Evolutionary conservation across 2,113 vertebrate genomes (phyloP).

Genomic region (Myotis davidii): DNA sequence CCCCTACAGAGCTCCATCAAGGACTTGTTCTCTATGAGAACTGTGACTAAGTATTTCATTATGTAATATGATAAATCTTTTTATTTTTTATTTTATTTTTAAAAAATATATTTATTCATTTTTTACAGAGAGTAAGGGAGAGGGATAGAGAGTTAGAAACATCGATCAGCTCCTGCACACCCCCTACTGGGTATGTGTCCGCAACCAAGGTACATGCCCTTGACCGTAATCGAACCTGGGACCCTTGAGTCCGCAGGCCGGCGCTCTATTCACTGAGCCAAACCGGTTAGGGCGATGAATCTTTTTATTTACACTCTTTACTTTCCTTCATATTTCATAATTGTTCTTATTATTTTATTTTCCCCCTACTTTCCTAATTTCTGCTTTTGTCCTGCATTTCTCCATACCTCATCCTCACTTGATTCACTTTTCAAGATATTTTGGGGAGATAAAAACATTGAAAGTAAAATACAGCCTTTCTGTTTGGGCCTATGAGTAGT

Average conservation of each 20-base stretch:
- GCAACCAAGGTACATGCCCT: too few species aligned
- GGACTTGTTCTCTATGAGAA: neutral
- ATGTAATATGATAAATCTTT: neutral
- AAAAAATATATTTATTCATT: too few species aligned
- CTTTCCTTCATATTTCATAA: neutral
- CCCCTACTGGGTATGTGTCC: too few species aligned
- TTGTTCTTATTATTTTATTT: neutral
- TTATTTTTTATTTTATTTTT: neutral
- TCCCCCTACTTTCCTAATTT: conserved; percentile 18
- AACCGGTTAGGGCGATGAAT: neutral
- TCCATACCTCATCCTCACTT: neutral
- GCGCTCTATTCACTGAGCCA: too few species aligned
- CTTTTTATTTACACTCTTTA: neutral
- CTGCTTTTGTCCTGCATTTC: neutral
- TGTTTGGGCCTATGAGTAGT: neutral
- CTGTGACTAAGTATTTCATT: neutral
- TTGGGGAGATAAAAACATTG: conserved; percentile 26
- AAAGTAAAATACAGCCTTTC: conserved; percentile 1
- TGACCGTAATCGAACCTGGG: too few species aligned
- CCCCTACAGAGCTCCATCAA: neutral
- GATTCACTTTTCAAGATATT: conserved; percentile 1
- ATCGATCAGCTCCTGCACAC: too few species aligned
- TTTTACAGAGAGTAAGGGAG: too few species aligned
- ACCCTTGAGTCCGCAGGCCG: too few species aligned
- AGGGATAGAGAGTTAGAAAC: too few species aligned